A percentile compares a stretch with the other conserved stretches of the same genome.
Evolutionary conservation across 2,888 invertebrate genomes (phyloP).

Genomic region (Andrena minutula): DNA sequence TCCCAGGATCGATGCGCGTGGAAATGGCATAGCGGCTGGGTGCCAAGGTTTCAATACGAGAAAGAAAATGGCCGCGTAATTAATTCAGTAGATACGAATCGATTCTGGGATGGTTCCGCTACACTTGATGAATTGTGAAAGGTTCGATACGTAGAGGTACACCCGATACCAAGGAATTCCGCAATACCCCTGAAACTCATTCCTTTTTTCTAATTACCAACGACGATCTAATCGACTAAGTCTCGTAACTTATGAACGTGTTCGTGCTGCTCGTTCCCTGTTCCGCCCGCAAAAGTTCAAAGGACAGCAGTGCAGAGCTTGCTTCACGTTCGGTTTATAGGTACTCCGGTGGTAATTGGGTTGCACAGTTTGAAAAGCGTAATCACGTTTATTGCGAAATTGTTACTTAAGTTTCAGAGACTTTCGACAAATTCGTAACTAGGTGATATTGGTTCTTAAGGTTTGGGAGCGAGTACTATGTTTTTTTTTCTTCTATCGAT

Average conservation of each 20-base stretch:
- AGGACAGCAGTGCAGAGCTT: neutral
- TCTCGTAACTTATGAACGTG: slow-evolving; percentile 66
- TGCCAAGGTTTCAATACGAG: slow-evolving; percentile 63
- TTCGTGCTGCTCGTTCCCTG: slow-evolving; percentile 51
- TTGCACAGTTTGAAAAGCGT: slow-evolving; percentile 53
- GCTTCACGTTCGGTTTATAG: neutral
- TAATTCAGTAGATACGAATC: slow-evolving; percentile 75
- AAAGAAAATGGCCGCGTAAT: slow-evolving; percentile 75
- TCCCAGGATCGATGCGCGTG: slow-evolving; percentile 67
- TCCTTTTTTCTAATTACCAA: slow-evolving; percentile 64
- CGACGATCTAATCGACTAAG: slow-evolving; percentile 65
- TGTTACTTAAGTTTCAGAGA: no score
- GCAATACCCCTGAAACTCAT: slow-evolving; percentile 10
- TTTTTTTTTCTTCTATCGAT: no score
- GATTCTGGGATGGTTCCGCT: slow-evolving; percentile 62
- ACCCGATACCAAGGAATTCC: slow-evolving; percentile 47
- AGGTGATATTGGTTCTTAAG: no score
- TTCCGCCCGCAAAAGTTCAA: slow-evolving; percentile 24
- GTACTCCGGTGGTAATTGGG: neutral
- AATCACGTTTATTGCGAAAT: slow-evolving; percentile 26
- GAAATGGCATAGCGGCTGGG: slow-evolving; percentile 59
- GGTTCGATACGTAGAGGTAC: slow-evolving; percentile 35
- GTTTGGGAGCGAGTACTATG: no score
- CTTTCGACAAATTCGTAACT: no score
- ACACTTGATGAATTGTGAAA: slow-evolving; percentile 59